Base-by-base conservation (phyloP, 2,797 vertebrate genomes). In the Protonibea diacanthus region DNA sequence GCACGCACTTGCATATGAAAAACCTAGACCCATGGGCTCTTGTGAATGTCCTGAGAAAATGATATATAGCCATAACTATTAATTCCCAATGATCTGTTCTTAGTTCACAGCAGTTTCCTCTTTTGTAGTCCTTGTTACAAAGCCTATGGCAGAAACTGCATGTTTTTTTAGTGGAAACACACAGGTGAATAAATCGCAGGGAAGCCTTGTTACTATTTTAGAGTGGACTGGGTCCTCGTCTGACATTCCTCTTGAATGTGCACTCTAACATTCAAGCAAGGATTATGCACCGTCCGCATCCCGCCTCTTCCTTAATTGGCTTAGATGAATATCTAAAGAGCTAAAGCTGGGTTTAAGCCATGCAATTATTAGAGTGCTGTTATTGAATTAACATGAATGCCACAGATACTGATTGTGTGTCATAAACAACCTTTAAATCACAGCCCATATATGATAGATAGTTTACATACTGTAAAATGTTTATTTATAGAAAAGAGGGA, bases 251-350 rank as follows among this genome's bases (percentile, higher is more conserved):
- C 74, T 89, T 83, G 52, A 86, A 74, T 74, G 53, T 84, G 80
- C 82, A 83, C 88, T 85, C 66, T 80, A 87, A 89, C 84, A 87
- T 90, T 91, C 70, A 73, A 86, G 77, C 63, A 70, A 76, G 79
- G 90, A 91, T 93, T 91, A 83, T 47, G 76, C 62, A 62, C 86
- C 71, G 61, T 88, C 83, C 80, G 76, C 82, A 75, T 53, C 77
- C 64, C 21, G 75, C 81, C 80, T 82, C 70, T 78, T 33, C 38
- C 71, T 87, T 93, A 94, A 94, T 94, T 93, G 90, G 89, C 91
- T 94, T 89, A 86, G 91, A 95, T 93, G 89, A 91, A 91, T 93
- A 93, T 93, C 92, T 90, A 72, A 91, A 90, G 84, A 84, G 80
- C 86, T 90, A 88, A 93, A 91, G 91, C 91, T 73, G 59, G 81